A percentile compares a stretch with the other conserved stretches of the same genome.
Evolutionary conservation across 2,113 vertebrate species (phyloP).

Genomic region (Hoplias malabaricus): DNA sequence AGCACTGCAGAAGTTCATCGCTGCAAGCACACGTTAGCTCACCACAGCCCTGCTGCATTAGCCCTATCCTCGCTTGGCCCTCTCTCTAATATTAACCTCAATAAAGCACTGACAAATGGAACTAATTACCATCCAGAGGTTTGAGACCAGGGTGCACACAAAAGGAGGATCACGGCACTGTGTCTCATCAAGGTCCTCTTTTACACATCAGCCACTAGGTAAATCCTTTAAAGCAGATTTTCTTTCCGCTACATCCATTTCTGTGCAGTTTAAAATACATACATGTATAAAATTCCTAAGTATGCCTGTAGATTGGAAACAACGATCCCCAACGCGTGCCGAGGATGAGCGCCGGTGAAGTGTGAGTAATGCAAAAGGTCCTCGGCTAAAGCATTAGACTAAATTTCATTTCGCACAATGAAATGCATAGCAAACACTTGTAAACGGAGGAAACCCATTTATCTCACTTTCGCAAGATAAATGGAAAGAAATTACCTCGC

Average conservation of each 20-base stretch:
- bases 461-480: conserved; percentile 39
- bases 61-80: not conserved
- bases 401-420: not conserved
- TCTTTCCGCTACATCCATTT: not conserved
- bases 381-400: not conserved
- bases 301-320: not conserved
- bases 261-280: not conserved
- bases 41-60: conserved; percentile 3
- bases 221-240: not conserved
- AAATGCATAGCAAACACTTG: conserved; percentile 2
- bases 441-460: conserved; percentile 25
- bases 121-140: conserved; percentile 60
- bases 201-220: not conserved
- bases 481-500: conserved; percentile 35
- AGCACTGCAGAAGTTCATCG: not conserved
- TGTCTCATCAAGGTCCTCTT: conserved; percentile 29
- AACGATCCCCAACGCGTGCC: not conserved
- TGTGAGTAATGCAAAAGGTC: not conserved
- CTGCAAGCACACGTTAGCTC: not conserved
- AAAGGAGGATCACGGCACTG: conserved; percentile 46
- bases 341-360: not conserved
- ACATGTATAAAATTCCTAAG: too few relatives aligned
- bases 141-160: conserved; percentile 50
- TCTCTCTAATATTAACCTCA: conserved; percentile 42
- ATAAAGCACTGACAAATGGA: conserved; percentile 57